phyloP scores from a whole-genome alignment of 2,797 vertebrate genomes.

The Streptopelia turtur region DNA sequence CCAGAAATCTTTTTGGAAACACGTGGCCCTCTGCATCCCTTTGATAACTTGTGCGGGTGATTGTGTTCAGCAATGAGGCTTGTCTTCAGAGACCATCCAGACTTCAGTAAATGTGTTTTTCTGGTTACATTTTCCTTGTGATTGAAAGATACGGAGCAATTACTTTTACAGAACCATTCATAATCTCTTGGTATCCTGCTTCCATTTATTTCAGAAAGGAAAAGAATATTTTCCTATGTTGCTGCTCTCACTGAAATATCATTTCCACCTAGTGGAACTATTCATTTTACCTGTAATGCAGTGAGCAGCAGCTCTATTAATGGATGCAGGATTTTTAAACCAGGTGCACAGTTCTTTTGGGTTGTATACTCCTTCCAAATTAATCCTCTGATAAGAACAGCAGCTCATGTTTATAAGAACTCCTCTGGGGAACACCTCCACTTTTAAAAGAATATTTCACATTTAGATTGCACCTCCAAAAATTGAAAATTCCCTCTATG shows the following conservation, averaged over 20 bases:
- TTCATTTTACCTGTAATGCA: slow-evolving; percentile 23
- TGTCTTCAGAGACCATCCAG: background rate
- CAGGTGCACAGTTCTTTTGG: background rate
- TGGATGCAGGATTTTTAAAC: background rate
- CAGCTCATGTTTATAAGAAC: background rate
- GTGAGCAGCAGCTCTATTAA: background rate
- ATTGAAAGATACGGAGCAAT: slow-evolving; percentile 37
- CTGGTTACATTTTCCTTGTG: slow-evolving; percentile 17
- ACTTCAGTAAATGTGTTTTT: background rate
- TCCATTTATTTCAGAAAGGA: background rate
- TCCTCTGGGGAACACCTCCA: background rate
- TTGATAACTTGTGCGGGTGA: background rate
- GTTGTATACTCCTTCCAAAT: background rate
- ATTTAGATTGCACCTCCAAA: background rate
- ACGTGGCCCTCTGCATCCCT: background rate
- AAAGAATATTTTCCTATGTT: slow-evolving; percentile 21
- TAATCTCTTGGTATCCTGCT: background rate
- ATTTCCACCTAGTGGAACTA: slow-evolving; percentile 8
- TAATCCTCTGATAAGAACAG: slow-evolving; percentile 28
- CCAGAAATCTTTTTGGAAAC: background rate
- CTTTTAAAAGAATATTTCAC: slow-evolving; percentile 36
- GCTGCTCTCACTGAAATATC: background rate
- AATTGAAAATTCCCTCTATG: background rate
- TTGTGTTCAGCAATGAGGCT: background rate
- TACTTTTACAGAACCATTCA: slow-evolving; percentile 7